Evolutionary conservation across 1,140 invertebrate genomes (phyloP).

Genomic region (Melanaphis sacchari): DNA sequence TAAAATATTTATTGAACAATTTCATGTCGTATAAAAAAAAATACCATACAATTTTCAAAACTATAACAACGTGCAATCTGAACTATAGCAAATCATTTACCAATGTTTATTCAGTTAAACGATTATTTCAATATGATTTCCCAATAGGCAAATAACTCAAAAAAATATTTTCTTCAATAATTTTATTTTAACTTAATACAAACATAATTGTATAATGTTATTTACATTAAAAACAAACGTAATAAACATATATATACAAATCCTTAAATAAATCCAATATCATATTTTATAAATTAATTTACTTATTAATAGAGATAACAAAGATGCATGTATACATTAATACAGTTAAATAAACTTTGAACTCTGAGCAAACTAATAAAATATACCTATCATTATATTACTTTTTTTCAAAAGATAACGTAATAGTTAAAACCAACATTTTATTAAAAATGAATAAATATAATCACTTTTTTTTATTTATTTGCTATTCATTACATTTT

Average conservation of each 20-base stretch:
- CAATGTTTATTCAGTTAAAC: not conserved
- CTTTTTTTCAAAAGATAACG: no score
- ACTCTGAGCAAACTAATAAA: no score
- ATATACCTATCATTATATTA: no score
- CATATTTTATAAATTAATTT: not conserved
- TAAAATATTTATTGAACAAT: not conserved
- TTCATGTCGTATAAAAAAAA: not conserved
- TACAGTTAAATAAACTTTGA: no score
- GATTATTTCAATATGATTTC: slow-evolving; percentile 28
- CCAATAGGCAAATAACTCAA: not conserved
- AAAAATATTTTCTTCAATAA: not conserved
- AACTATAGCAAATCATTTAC: not conserved
- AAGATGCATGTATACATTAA: no score
- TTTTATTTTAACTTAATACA: not conserved
- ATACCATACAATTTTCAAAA: not conserved
- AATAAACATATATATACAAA: not conserved
- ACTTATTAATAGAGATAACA: no score
- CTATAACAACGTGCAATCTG: not conserved
- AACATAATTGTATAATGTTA: not conserved
- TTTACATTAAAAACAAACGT: not conserved
- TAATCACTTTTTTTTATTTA: no score
- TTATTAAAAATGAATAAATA: no score
- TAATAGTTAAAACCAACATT: no score
- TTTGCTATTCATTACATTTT: no score
- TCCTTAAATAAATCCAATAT: not conserved